Conservation (phyloP, 2,888 invertebrate species). For the Tholera decimalis region DNA sequence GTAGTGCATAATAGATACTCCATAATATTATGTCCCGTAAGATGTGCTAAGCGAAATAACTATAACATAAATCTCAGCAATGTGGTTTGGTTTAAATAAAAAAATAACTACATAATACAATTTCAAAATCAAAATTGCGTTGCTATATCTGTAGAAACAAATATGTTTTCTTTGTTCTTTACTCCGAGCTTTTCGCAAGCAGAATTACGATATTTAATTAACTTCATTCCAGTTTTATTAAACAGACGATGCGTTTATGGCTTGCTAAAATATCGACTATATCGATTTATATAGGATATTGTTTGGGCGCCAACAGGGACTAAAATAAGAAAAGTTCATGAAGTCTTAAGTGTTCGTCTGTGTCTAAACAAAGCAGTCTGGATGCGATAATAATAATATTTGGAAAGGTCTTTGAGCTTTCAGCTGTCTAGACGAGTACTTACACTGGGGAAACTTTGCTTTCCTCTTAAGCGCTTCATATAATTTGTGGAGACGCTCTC, state of each 20-base stretch:
- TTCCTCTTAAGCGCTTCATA: conserved; percentile 4
- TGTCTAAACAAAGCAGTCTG: conserved; percentile 19
- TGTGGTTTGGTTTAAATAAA: not conserved
- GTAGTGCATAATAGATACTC: not conserved
- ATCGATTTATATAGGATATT: not conserved
- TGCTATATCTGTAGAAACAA: conserved; percentile 11
- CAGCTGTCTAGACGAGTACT: conserved; percentile 40
- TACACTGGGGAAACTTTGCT: conserved; percentile 11
- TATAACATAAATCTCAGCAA: not conserved
- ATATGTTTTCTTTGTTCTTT: conserved; percentile 10
- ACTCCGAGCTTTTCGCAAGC: not conserved
- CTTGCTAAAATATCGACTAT: too few species aligned
- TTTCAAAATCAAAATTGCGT: not conserved
- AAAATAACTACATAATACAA: not conserved
- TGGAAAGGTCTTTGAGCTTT: conserved; percentile 37
- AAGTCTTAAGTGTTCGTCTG: conserved; percentile 4
- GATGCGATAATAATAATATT: conserved; percentile 18
- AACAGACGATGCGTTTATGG: too few species aligned
- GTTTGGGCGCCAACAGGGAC: not conserved
- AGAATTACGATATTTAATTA: not conserved
- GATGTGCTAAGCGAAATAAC: not conserved
- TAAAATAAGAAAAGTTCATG: not conserved
- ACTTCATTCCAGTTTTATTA: not conserved
- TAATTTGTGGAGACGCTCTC: not conserved
- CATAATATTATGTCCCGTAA: not conserved